Percentiles rank a stretch among this genome's conserved stretches.
These are phyloP conservation scores for Aradophagus sp. DNA, from an alignment of 1,140 invertebrate genomes.

Conservation along the genomic window DNA sequence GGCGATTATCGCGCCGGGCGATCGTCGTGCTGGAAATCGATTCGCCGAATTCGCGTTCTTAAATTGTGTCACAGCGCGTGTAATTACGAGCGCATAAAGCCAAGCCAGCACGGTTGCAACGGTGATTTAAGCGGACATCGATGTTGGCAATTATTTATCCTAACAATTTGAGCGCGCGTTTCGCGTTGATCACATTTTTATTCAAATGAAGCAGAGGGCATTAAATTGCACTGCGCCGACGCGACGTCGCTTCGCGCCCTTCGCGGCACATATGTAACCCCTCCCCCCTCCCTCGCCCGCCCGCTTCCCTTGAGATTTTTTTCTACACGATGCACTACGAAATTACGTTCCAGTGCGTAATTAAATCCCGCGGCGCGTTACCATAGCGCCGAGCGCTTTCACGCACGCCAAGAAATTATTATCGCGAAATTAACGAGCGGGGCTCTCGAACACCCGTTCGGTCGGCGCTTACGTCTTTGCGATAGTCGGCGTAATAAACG, in stretches of 20 bases:
- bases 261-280: constrained; percentile 30
- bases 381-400: constrained; percentile 36
- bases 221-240: constrained; percentile 16
- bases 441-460: constrained; percentile 29
- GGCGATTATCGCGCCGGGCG: no score
- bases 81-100: constrained; percentile 28
- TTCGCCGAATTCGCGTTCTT: constrained; percentile 16
- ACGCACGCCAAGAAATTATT: constrained; percentile 53
- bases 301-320: no score
- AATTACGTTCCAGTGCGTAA: constrained; percentile 47
- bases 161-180: constrained; percentile 24
- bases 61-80: constrained; percentile 25
- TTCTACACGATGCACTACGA: constrained; percentile 24
- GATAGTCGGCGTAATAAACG: no score
- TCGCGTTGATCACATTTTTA: constrained; percentile 29
- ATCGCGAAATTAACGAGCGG: constrained; percentile 50
- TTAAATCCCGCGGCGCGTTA: constrained; percentile 44
- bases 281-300: no score
- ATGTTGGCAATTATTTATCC: constrained; percentile 14
- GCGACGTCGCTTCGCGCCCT: constrained; percentile 18
- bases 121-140: constrained; percentile 16
- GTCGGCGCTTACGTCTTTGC: constrained; percentile 35
- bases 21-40: no score
- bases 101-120: constrained; percentile 8
- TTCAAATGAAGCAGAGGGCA: constrained; percentile 26